Base-by-base conservation (phyloP, 2,888 invertebrate genomes). In the Andrena dorsata region DNA sequence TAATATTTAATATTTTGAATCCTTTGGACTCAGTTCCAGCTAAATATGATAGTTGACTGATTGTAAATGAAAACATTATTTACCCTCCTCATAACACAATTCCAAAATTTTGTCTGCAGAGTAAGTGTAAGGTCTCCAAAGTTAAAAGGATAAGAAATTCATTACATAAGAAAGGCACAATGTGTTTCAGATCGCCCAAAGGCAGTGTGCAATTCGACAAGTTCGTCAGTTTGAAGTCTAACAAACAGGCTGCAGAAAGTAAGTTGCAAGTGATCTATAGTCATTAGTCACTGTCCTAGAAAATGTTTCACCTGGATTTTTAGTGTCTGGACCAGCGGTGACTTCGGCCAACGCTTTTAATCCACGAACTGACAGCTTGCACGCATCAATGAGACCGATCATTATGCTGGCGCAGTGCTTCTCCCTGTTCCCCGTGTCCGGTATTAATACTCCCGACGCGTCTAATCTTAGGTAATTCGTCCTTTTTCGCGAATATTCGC, bases 381-480 rank as follows among this genome's bases (percentile, higher is more conserved):
- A 95, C 83, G 91, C 94, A 61, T 94, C 95, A 8, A 89, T 95
- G 68, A 94, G 94, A 32, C 95, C 95, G 1, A 94, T 95, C 74
- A 90, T 95, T 66, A 89, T 94, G 47, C 77, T 95, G 58, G 95
- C 95, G 0, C 95, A 95, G 86, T 94, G 94, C 73, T 94, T 95
- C 81, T 95, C 95, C 30, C 90, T 95, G 20, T 89, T 95, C 85
- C 95, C 95, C 0, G 94, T 95, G 0, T 88, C 91, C 49, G 95
- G 95, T 0, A 86, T 95, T 13, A 93, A 92, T 85, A 93, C 94
- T 0, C 90, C 92, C 1, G 93, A 94, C 64, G 92, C 95, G 0
- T 92, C 93, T 1, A 89, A 94, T 58, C 92, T 95, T 35, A 93
- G 90, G 94, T 94, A 90, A 88, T 16, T 26, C 20, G n/a, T 4